Base-by-base conservation (phyloP, 2,113 vertebrate species). In the Perca flavescens region DNA sequence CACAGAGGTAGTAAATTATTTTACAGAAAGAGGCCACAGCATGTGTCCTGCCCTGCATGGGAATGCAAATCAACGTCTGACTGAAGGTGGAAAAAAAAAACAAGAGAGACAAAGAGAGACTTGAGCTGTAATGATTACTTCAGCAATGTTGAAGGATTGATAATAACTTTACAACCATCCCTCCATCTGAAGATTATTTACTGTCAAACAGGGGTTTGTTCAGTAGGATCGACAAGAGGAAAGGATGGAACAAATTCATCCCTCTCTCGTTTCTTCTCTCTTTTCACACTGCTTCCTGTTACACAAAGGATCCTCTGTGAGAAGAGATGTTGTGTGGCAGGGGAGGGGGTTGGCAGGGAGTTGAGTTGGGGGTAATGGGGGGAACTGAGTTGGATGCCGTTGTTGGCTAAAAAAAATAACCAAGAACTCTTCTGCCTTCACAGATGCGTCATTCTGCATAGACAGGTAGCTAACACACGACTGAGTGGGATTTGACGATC, bases 291-390 rank as follows among this genome's bases (percentile, higher is more conserved):
- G 88, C 81, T 84, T 63, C 68, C 68, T 75, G 62, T 69, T 76
- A 82, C 75, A 94, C 91, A 93, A 93, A 91, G 84, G 84, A 69
- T 79, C 83, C 88, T 90, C 88, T 93, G 88, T 93, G 83, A 81
- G 88, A 85, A 70, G 74, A 89, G 86, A 72, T 75, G 68, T 77
- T 89, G 81, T 83, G 85, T 79, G 79, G 78, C 65, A 71, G 75
- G 2, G 80, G 34, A 25, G 79, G 21, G 40, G 66, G 43, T 6
- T 56, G 25, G 56, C 47, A 46, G 50, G 54, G 52, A 64, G 66
- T 60, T 61, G 53, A 47, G 68, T 58, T n/a, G 2, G 46, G 79
- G 28, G 53, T 34, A n/a, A 72, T 57, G 58, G 50, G 69, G 61
- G 77, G 43, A 72, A 50, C 60, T 77, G 69, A 9, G 3, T 67